phyloP scores from a whole-genome alignment of 2,113 vertebrate genomes.

The Ancistrus triradiatus region DNA sequence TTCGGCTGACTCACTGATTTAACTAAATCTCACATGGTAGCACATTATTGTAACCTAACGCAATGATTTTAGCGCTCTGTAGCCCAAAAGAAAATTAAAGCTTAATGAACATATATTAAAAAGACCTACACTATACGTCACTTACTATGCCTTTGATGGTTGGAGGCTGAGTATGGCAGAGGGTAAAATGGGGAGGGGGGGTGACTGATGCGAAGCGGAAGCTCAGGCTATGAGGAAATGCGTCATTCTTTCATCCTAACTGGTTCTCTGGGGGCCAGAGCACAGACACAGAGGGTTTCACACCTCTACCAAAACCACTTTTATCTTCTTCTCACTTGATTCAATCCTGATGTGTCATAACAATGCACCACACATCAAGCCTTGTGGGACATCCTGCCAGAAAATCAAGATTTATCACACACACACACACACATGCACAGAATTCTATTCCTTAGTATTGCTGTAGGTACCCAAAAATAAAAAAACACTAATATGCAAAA shows the following conservation, averaged over 20 bases:
- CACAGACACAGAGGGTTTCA: slow-evolving; percentile 28
- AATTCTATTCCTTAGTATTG: no score
- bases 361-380: slow-evolving; percentile 3
- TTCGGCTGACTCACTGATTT: slow-evolving; percentile 44
- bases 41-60: slow-evolving; percentile 12
- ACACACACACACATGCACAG: no score
- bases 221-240: slow-evolving; percentile 36
- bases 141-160: not conserved
- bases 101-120: not conserved
- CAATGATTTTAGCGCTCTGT: slow-evolving; percentile 22
- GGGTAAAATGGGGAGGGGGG: slow-evolving; percentile 21
- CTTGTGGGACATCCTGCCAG: not conserved
- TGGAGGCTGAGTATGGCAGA: slow-evolving; percentile 28
- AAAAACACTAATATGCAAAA: no score
- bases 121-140: slow-evolving; percentile 8
- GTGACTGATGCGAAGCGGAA: slow-evolving; percentile 39
- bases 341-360: slow-evolving; percentile 20
- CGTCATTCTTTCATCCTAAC: slow-evolving; percentile 52
- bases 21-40: slow-evolving; percentile 30
- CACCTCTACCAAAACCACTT: slow-evolving; percentile 38
- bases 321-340: slow-evolving; percentile 28
- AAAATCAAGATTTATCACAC: not conserved
- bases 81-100: slow-evolving; percentile 11
- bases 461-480: no score
- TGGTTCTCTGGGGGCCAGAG: slow-evolving; percentile 47